Conservation (phyloP, 2,797 vertebrate genomes). For the Bradypodion ventrale region DNA sequence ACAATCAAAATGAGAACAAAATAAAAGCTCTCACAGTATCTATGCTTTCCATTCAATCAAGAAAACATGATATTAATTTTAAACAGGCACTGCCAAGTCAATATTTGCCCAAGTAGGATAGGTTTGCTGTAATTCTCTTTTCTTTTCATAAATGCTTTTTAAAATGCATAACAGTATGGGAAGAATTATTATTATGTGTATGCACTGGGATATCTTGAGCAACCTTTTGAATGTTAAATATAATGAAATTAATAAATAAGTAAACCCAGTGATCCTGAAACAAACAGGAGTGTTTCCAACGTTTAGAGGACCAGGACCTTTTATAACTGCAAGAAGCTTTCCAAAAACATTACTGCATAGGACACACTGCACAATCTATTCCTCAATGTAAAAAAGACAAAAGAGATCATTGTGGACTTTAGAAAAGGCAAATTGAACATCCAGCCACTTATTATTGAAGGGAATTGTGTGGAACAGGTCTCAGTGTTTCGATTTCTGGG, state of each 20-base stretch:
- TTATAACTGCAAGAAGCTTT: slow-evolving; percentile 7
- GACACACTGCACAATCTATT: not conserved
- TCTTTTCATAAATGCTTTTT: slow-evolving; percentile 21
- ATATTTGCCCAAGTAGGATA: slow-evolving; percentile 21
- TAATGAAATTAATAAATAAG: slow-evolving; percentile 8
- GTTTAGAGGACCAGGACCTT: slow-evolving; percentile 15
- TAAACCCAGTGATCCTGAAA: slow-evolving; percentile 18
- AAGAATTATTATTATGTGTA: slow-evolving; percentile 4
- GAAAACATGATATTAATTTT: slow-evolving; percentile 38
- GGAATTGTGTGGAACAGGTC: too few species aligned
- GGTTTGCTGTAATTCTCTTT: slow-evolving; percentile 22
- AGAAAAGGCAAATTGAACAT: too few species aligned
- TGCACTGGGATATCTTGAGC: slow-evolving; percentile 3
- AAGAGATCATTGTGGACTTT: too few species aligned
- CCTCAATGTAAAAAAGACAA: too few species aligned
- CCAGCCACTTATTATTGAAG: too few species aligned
- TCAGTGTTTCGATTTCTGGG: too few species aligned
- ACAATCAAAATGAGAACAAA: slow-evolving; percentile 27
- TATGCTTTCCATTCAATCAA: slow-evolving; percentile 4
- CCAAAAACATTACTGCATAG: not conserved
- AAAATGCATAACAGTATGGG: not conserved
- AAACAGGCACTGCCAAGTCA: slow-evolving; percentile 27
- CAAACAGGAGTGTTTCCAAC: not conserved
- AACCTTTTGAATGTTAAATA: slow-evolving; percentile 26
- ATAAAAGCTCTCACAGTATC: slow-evolving; percentile 34